phyloP scores from a whole-genome alignment of 2,113 vertebrate species.

The Heptranchias perlo region DNA sequence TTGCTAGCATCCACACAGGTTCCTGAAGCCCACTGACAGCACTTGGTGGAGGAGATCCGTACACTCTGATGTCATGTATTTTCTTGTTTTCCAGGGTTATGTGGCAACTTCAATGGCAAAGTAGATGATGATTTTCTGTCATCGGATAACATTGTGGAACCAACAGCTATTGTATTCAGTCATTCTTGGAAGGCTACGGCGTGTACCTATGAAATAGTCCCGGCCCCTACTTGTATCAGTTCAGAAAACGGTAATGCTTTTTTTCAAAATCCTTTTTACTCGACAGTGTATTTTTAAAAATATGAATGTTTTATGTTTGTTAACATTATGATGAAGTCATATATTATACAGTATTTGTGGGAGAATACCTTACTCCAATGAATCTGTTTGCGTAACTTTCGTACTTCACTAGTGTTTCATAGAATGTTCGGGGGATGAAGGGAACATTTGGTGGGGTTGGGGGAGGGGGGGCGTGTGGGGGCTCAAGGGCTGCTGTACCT shows the following conservation, averaged over 20 bases:
- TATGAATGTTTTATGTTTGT: background rate
- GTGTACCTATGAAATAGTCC: slow-evolving; percentile 44
- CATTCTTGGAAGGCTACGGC: slow-evolving; percentile 50
- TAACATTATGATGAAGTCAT: background rate
- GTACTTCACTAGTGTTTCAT: background rate
- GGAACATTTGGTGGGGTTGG: background rate
- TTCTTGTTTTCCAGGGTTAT: slow-evolving; percentile 46
- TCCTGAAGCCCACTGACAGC: background rate
- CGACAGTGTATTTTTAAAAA: background rate
- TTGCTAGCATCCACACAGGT: too few species aligned
- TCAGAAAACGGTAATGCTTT: slow-evolving; percentile 57
- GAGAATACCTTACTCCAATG: background rate
- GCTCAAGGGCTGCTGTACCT: background rate
- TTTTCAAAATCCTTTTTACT: background rate
- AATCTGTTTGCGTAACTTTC: background rate
- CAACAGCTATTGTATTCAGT: slow-evolving; percentile 46
- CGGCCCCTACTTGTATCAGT: slow-evolving; percentile 51
- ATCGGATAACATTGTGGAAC: slow-evolving; percentile 51
- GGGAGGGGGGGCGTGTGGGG: background rate
- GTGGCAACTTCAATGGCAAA: slow-evolving; percentile 53
- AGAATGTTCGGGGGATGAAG: background rate
- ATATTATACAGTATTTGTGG: background rate
- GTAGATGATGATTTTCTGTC: slow-evolving; percentile 53
- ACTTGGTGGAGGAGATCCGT: background rate
- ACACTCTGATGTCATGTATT: background rate